These are phyloP conservation scores for Acanthopleura granulata DNA, from an alignment of 2,888 invertebrate genomes.

Conservation along the genomic window DNA sequence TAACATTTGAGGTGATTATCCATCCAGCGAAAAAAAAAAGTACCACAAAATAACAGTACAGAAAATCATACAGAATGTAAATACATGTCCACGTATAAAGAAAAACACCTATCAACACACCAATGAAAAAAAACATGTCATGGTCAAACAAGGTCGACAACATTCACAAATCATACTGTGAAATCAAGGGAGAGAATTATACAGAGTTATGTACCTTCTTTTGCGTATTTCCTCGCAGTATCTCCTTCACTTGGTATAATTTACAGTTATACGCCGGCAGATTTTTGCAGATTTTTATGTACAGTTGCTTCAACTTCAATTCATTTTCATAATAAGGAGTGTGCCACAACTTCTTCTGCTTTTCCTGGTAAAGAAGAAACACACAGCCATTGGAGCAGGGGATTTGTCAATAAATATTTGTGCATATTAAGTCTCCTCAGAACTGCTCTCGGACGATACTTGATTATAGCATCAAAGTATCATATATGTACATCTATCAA, in stretches of 20 bases:
- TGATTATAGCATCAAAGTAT: too few relatives aligned
- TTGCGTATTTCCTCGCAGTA: conserved; percentile 75
- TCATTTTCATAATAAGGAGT: conserved; percentile 77
- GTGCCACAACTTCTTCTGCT: conserved; percentile 77
- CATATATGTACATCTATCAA: too few relatives aligned
- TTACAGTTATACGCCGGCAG: conserved; percentile 76
- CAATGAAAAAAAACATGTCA: neutral
- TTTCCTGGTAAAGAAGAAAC: conserved; percentile 71
- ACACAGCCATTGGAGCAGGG: too few relatives aligned
- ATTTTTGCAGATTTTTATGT: conserved; percentile 76
- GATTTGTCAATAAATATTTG: too few relatives aligned
- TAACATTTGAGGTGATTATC: too few relatives aligned
- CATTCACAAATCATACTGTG: neutral
- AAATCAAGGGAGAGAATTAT: neutral
- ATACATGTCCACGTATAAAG: too few relatives aligned
- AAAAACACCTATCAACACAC: too few relatives aligned
- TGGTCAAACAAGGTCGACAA: neutral
- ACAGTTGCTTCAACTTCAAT: conserved; percentile 76
- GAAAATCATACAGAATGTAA: too few relatives aligned
- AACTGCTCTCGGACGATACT: too few relatives aligned
- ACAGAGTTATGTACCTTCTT: conserved; percentile 72
- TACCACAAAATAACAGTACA: too few relatives aligned
- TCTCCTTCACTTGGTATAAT: conserved; percentile 76
- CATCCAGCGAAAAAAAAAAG: too few relatives aligned
- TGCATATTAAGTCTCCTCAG: too few relatives aligned